Evolutionary conservation across 2,888 invertebrate species (phyloP).

Genomic region (Teleogryllus oceanicus): DNA sequence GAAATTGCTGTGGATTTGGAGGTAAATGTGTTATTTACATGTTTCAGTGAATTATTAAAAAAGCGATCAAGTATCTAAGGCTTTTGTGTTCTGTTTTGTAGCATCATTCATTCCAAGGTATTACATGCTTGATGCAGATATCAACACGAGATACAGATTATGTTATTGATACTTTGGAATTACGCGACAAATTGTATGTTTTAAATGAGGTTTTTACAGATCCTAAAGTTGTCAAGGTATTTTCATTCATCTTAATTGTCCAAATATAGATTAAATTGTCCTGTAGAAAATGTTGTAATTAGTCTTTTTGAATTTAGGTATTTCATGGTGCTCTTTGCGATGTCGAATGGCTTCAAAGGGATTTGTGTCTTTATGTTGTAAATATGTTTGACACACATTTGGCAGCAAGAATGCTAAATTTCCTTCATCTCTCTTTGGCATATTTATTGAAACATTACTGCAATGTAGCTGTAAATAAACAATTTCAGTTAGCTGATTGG

Average conservation of each 20-base stretch:
- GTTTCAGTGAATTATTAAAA: neutral
- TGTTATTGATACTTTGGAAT: constrained; percentile 78
- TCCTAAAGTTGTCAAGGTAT: constrained; percentile 82
- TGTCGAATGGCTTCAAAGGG: constrained; percentile 90
- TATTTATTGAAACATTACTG: constrained; percentile 77
- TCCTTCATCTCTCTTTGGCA: constrained; percentile 69
- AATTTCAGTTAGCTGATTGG: constrained; percentile 94
- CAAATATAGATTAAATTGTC: neutral
- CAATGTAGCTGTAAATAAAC: constrained; percentile 76
- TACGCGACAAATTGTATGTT: constrained; percentile 76
- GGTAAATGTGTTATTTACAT: constrained; percentile 36
- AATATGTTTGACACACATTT: constrained; percentile 96
- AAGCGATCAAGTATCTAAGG: too few relatives aligned
- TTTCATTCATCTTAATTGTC: neutral
- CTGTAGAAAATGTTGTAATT: constrained; percentile 22
- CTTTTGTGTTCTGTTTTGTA: constrained; percentile 43
- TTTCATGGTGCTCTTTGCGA: constrained; percentile 90
- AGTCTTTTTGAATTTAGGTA: constrained; percentile 54
- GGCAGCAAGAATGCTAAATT: constrained; percentile 71
- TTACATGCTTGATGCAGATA: constrained; percentile 94
- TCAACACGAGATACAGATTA: constrained; percentile 79
- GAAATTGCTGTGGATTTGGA: constrained; percentile 89
- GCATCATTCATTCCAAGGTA: constrained; percentile 91
- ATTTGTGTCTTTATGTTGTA: constrained; percentile 90
- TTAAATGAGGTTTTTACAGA: constrained; percentile 89